Base-by-base conservation (phyloP, 2,888 invertebrate species). In the Xylocampa areola region DNA sequence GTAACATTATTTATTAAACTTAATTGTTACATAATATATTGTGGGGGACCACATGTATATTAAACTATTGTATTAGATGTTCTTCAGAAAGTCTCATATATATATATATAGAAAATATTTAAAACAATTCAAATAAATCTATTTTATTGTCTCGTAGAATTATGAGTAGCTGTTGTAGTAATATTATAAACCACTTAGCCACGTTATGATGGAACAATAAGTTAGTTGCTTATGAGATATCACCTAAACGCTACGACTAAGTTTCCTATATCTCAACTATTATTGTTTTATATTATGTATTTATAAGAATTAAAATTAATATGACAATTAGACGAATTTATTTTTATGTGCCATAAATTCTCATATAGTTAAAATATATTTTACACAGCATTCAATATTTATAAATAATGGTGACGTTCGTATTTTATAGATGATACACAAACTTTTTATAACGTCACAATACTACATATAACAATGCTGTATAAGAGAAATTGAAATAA, bases 271-370 rank as follows among this genome's bases (percentile, higher is more conserved):
- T 51, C 32, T 41, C 10, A 47, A 4, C 29, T 41, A 37, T 48
- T 30, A 13, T 50, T 49, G n/a, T 59, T 55, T 17, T 11, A 45
- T 59, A 2, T 45, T 50, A 47, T 50, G 30, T 60, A 37, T 66
- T 48, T 45, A 45, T 50, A 55, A 49, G 52, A 55, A 63, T 19
- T 35, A 49, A 52, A 55, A 63, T 19, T 35, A 49, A 52, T 50
- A 57, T 54, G 43, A 62, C 52, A 51, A 59, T 57, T 55, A 53
- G 44, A 61, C 50, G 76, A 80, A 73, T 78, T 79, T 77, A 77
- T 73, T 71, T 81, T 68, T 64, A 66, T 70, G 84, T 85, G 85
- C 85, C 85, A 85, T 85, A 80, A 29, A 66, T 68, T 44, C 53
- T 71, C 65, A 45, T 74, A 51, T 55, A 48, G 1, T 5, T 47